phyloP scores from a whole-genome alignment of 2,113 vertebrate species.

The Galemys pyrenaicus region DNA sequence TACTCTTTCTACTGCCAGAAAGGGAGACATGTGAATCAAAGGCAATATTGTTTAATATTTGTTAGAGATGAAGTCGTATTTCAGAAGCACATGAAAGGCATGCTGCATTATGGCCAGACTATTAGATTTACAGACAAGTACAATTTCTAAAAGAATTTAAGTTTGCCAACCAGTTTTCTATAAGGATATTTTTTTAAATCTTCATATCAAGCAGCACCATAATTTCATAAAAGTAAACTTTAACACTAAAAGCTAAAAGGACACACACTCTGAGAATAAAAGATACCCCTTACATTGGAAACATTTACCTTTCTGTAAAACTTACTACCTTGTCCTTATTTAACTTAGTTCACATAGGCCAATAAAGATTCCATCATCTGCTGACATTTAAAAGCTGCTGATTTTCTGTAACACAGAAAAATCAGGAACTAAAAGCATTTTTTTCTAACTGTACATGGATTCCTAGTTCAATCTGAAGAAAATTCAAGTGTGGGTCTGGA shows the following conservation, averaged over 20 bases:
- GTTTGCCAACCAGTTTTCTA: constrained; percentile 24
- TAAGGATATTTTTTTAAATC: background rate
- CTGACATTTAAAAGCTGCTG: background rate
- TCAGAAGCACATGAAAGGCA: constrained; percentile 1
- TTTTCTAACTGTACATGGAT: background rate
- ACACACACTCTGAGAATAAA: constrained; percentile 9
- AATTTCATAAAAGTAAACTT: constrained; percentile 10
- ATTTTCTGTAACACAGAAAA: background rate
- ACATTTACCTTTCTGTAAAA: constrained; percentile 2
- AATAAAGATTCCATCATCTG: background rate
- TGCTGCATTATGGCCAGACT: background rate
- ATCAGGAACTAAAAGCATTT: background rate
- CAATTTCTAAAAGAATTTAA: background rate
- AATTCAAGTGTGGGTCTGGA: background rate
- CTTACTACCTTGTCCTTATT: background rate
- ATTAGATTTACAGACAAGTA: background rate
- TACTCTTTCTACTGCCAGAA: constrained; percentile 11
- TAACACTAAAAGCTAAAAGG: background rate
- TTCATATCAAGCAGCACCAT: background rate
- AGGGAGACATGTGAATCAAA: background rate
- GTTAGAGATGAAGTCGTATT: background rate
- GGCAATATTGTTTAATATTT: background rate
- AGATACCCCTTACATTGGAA: background rate
- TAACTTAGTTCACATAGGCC: background rate
- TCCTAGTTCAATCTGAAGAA: background rate